A percentile compares a stretch with the other conserved stretches of the same genome.
These are phyloP conservation scores for Iselma pallidipennis DNA, from an alignment of 2,888 invertebrate species.

Conservation along the genomic window DNA sequence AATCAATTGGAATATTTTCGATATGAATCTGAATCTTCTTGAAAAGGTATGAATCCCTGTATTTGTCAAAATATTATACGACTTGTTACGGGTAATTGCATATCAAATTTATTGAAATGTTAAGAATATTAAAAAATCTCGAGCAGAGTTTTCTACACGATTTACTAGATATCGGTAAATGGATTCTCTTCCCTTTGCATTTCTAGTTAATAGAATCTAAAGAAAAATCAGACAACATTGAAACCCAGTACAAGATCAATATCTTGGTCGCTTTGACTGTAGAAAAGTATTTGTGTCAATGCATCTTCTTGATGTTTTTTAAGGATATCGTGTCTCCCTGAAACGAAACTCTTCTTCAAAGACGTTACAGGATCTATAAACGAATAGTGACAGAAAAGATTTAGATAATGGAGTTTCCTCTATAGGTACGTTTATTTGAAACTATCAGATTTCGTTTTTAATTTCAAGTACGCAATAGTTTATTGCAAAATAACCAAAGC, in stretches of 20 bases:
- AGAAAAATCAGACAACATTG: not conserved
- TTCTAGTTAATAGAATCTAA: not conserved
- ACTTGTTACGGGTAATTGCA: constrained; percentile 14
- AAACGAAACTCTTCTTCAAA: not conserved
- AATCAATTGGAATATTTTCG: constrained; percentile 25
- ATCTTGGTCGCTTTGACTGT: not conserved
- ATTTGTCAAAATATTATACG: constrained; percentile 11
- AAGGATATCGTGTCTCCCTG: not conserved
- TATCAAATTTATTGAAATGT: constrained; percentile 5
- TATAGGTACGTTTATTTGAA: too few species aligned
- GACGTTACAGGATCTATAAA: not conserved
- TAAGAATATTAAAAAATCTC: too few species aligned
- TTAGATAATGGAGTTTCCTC: too few species aligned
- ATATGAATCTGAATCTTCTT: not conserved
- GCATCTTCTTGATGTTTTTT: not conserved
- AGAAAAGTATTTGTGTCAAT: not conserved
- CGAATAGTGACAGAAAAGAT: too few species aligned
- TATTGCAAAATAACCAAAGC: too few species aligned
- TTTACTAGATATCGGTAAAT: not conserved
- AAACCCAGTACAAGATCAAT: not conserved
- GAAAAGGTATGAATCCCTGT: constrained; percentile 10
- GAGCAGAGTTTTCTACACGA: not conserved
- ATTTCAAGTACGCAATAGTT: too few species aligned
- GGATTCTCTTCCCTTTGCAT: not conserved
- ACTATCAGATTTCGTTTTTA: too few species aligned